Percentiles rank a stretch among this genome's conserved stretches.
These are phyloP conservation scores for Macroramphosus scolopax DNA, from an alignment of 2,797 vertebrate genomes.

Conservation along the genomic window DNA sequence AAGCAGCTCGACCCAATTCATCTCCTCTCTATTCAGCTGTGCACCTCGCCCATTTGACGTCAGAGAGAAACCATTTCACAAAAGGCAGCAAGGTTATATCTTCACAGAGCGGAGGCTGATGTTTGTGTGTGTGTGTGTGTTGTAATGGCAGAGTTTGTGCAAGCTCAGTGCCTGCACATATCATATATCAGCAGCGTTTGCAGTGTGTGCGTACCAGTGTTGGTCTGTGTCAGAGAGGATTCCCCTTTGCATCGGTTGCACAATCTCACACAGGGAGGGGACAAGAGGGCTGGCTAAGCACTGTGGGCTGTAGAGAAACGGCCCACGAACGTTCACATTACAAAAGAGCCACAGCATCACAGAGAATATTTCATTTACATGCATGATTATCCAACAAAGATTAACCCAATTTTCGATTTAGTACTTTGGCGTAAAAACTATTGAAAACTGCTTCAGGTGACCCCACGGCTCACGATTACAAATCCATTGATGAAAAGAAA, in stretches of 20 bases:
- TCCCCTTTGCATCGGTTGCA: conserved; percentile 66
- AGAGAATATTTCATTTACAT: conserved; percentile 7
- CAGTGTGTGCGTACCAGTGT: conserved; percentile 42
- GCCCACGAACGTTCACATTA: conserved; percentile 5
- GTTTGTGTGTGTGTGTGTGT: conserved; percentile 44
- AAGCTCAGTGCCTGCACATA: conserved; percentile 57
- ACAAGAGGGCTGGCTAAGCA: conserved; percentile 20
- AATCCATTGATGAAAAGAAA: not conserved
- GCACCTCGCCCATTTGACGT: conserved; percentile 64
- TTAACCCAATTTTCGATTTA: no score
- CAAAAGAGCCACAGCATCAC: conserved; percentile 4
- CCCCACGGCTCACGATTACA: conserved; percentile 1
- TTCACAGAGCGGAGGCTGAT: conserved; percentile 42
- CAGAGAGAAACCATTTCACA: conserved; percentile 64
- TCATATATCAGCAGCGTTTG: conserved; percentile 54
- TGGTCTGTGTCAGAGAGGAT: conserved; percentile 72
- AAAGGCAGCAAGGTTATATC: conserved; percentile 59
- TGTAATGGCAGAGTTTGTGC: conserved; percentile 45
- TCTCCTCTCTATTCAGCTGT: conserved; percentile 56
- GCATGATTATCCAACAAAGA: not conserved
- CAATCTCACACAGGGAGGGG: conserved; percentile 45
- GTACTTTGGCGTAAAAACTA: no score
- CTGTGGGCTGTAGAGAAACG: conserved; percentile 19
- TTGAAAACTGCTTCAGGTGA: not conserved
- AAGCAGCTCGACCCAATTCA: conserved; percentile 64